Conservation (phyloP, 1,140 invertebrate genomes). For the Rhagoletis zephyria region DNA sequence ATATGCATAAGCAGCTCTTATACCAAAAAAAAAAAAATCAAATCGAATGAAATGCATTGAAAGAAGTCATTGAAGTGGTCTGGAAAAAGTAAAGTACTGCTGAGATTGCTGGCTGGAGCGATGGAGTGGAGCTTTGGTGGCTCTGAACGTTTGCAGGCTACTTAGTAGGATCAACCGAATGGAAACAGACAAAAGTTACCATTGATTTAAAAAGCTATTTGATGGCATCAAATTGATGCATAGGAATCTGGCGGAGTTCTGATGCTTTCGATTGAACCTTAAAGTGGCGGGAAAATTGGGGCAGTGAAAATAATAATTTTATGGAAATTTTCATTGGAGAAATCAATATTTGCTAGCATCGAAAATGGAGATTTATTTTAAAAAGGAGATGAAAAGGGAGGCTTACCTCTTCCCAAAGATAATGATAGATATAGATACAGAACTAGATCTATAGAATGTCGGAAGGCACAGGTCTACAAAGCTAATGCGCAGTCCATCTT, state of each 20-base stretch:
- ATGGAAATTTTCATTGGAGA: too few species aligned
- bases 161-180: neutral
- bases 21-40: neutral
- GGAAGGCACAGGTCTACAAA: too few species aligned
- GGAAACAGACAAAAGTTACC: neutral
- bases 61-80: slow-evolving; percentile 47
- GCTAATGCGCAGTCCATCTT: too few species aligned
- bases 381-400: too few species aligned
- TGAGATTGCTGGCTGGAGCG: neutral
- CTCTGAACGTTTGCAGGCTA: neutral
- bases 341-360: too few species aligned
- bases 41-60: neutral
- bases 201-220: slow-evolving; percentile 10
- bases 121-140: neutral
- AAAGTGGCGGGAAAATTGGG: neutral
- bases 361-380: too few species aligned
- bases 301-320: too few species aligned
- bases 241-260: neutral
- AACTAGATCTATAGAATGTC: too few species aligned
- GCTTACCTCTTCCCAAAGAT: too few species aligned
- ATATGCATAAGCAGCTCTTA: neutral
- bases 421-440: too few species aligned
- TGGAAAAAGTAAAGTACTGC: neutral
- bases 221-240: too few species aligned
- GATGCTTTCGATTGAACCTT: neutral